phyloP scores from a whole-genome alignment of 2,113 vertebrate genomes.

The Procavia capensis region DNA sequence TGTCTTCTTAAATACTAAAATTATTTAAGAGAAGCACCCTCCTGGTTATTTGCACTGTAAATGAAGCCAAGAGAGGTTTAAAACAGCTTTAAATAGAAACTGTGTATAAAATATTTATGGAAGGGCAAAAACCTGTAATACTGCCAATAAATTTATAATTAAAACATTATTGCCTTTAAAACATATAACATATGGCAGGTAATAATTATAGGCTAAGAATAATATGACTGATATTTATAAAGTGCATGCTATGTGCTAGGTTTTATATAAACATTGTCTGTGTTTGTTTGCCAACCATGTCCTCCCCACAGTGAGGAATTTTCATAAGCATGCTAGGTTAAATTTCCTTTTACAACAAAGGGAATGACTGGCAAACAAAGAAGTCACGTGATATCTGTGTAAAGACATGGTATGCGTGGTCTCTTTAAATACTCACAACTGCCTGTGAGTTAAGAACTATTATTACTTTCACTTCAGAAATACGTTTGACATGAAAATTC shows the following conservation, averaged over 20 bases:
- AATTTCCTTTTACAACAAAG: no score
- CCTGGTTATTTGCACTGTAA: background rate
- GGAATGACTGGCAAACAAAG: no score
- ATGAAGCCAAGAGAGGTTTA: slow-evolving; percentile 54
- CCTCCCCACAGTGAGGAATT: no score
- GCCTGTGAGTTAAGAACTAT: background rate
- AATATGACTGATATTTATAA: background rate
- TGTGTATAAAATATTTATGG: fast-evolving
- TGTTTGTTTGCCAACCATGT: no score
- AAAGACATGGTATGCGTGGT: background rate
- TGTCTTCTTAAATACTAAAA: slow-evolving; percentile 69
- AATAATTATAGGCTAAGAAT: background rate
- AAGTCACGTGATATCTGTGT: no score
- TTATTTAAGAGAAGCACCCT: slow-evolving; percentile 50
- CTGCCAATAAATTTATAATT: background rate
- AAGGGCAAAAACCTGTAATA: fast-evolving
- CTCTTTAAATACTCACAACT: background rate
- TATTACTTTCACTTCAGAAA: background rate
- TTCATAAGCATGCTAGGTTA: no score
- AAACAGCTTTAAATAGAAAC: background rate
- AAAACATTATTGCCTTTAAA: background rate
- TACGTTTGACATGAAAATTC: background rate
- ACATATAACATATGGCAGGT: no score
- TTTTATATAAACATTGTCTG: background rate
- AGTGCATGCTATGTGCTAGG: background rate